Base-by-base conservation (phyloP, 2,888 invertebrate genomes). In the Aphodius granarius region DNA sequence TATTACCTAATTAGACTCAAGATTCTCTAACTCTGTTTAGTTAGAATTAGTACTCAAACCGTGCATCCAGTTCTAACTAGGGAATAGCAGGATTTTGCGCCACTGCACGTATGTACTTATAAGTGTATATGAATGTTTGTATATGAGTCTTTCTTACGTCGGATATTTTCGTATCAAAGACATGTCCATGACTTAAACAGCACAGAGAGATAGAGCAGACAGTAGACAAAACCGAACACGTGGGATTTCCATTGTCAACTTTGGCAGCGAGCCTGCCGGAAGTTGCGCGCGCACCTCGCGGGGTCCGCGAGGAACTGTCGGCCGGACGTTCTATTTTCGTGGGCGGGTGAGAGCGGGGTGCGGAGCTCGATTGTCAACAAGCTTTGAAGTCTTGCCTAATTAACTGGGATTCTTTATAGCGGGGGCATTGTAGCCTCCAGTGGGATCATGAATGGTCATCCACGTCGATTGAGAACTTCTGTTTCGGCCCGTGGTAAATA, bases 181-280 rank as follows among this genome's bases (percentile, higher is more conserved):
- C 68, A 68, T 20, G 20, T 68, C 68, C 68, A 68, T 68, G 21
- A 68, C 68, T 68, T 22, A 68, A 68, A 68, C 13, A 65, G 63
- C 65, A 43, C 43, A 43, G 43, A 43, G 23, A 66, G 22, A n/a
- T n/a, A n/a, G n/a, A n/a, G n/a, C n/a, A n/a, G n/a, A n/a, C n/a
- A 68, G 68, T 17, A 68, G 68, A 68, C 68, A 68, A 68, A 68
- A 20, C 68, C 21, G 68, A 71, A 62, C 77, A 77, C 77, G 77
- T 77, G 77, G 76, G 84, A 86, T 86, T 82, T 85, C 86, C 86
- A 86, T 87, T 86, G 86, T 86, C 85, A 84, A 81, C 84, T 84
- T 85, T 87, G 86, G 86, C 86, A 86, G 79, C 79, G 83, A 81
- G 86, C 86, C 86, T 84, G 83, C 85, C 84, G 85, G 85, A 86